Conservation (phyloP, 2,113 vertebrate genomes). For the Peromyscus maniculatus region DNA sequence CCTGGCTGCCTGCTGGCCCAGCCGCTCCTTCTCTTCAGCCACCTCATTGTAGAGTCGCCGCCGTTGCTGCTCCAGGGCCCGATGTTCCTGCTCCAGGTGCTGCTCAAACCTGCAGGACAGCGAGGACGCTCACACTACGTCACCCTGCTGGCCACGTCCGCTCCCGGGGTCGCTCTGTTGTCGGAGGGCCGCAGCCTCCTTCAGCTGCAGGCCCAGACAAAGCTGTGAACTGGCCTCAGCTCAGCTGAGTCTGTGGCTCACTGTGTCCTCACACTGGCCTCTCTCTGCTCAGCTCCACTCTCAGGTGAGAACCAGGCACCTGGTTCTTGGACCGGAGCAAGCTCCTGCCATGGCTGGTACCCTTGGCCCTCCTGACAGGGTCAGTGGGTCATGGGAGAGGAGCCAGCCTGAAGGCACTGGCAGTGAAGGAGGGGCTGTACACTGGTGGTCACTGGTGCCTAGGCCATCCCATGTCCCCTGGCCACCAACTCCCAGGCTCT, state of each 20-base stretch:
- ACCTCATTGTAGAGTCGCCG: constrained; percentile 93
- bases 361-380: neutral
- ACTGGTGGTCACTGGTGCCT: neutral
- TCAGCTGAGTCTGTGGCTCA: neutral
- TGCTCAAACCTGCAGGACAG: constrained; percentile 90
- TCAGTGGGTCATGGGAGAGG: neutral
- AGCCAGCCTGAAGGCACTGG: neutral
- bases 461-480: neutral
- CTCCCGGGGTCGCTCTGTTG: neutral
- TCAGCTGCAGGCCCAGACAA: neutral
- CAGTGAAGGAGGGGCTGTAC: neutral
- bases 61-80: constrained; percentile 93
- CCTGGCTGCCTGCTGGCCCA: constrained; percentile 93
- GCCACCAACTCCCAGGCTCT: neutral
- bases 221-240: neutral
- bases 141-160: neutral
- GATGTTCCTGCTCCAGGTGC: constrained; percentile 95
- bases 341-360: too few relatives aligned
- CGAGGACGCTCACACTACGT: rapidly evolving
- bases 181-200: neutral
- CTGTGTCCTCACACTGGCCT: neutral
- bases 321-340: neutral
- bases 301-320: neutral
- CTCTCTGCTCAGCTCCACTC: neutral
- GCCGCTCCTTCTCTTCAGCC: constrained; percentile 94